Conservation (phyloP, 2,797 vertebrate species). For the Gymnothorax reevesii region DNA sequence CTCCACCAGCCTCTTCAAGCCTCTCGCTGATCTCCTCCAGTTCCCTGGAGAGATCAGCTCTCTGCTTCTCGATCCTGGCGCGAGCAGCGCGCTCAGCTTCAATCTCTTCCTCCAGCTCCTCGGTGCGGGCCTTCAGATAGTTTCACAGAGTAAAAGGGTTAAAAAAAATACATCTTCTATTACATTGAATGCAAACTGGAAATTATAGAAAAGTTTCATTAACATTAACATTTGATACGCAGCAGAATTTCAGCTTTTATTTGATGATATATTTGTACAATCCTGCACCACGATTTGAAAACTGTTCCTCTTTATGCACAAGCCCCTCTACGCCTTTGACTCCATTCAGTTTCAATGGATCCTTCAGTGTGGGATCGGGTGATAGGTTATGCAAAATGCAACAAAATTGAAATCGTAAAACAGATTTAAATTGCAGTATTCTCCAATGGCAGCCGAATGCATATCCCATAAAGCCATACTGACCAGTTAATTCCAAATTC, state of each 20-base stretch:
- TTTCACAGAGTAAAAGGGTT: background rate
- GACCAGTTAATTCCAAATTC: too few relatives aligned
- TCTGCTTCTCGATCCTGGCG: constrained; percentile 84
- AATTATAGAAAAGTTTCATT: background rate
- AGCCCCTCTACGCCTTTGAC: too few relatives aligned
- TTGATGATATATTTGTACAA: constrained; percentile 1
- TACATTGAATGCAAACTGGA: background rate
- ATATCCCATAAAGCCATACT: too few relatives aligned
- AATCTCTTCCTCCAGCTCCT: constrained; percentile 88
- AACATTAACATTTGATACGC: background rate
- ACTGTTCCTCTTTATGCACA: too few relatives aligned
- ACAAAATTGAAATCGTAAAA: too few relatives aligned
- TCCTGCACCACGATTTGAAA: too few relatives aligned
- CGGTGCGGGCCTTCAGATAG: constrained; percentile 80
- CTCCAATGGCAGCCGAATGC: too few relatives aligned
- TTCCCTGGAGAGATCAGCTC: constrained; percentile 78
- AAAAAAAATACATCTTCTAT: background rate
- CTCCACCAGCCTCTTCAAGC: constrained; percentile 85
- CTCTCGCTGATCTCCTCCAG: constrained; percentile 88
- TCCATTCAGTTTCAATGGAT: too few relatives aligned
- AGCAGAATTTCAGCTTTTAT: background rate
- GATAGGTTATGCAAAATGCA: too few relatives aligned
- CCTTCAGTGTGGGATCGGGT: too few relatives aligned
- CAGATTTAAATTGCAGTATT: too few relatives aligned
- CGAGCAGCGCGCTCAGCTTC: constrained; percentile 77